Evolutionary conservation across 2,888 invertebrate species (phyloP).

Genomic region (Phaonia tiefii): DNA sequence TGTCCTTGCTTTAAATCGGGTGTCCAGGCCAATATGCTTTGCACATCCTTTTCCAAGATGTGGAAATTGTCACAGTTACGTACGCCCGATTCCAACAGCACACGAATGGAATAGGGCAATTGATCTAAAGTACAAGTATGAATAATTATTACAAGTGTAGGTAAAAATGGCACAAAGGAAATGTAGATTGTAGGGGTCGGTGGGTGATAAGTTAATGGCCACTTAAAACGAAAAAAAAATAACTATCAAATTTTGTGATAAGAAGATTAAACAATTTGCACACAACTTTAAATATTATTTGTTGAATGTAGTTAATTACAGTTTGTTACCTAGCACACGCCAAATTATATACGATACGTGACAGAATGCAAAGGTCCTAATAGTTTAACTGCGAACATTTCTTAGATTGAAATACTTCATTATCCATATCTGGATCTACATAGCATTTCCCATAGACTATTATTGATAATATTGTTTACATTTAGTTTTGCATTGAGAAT

Average conservation of each 20-base stretch:
- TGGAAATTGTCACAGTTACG: conserved; percentile 98
- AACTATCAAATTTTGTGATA: background rate
- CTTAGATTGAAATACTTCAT: too few species aligned
- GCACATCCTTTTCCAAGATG: conserved; percentile 91
- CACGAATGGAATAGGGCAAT: conserved; percentile 95
- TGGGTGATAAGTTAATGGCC: background rate
- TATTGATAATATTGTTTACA: too few species aligned
- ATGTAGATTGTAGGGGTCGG: too few species aligned
- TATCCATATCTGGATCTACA: too few species aligned
- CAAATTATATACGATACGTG: too few species aligned
- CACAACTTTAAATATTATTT: too few species aligned
- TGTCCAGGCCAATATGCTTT: conserved; percentile 94
- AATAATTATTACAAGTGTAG: background rate
- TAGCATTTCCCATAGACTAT: too few species aligned
- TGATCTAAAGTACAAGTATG: conserved; percentile 82
- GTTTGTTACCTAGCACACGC: too few species aligned
- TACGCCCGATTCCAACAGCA: conserved; percentile 96
- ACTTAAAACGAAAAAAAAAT: background rate
- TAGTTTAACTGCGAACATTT: too few species aligned
- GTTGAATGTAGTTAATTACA: too few species aligned
- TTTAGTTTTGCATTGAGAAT: too few species aligned
- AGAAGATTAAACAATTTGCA: background rate
- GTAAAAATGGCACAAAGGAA: background rate
- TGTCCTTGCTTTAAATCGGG: conserved; percentile 77
- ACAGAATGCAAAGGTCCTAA: too few species aligned